Evolutionary conservation across 2,113 vertebrate species (phyloP).

Genomic region (Cinclus mexicanus): DNA sequence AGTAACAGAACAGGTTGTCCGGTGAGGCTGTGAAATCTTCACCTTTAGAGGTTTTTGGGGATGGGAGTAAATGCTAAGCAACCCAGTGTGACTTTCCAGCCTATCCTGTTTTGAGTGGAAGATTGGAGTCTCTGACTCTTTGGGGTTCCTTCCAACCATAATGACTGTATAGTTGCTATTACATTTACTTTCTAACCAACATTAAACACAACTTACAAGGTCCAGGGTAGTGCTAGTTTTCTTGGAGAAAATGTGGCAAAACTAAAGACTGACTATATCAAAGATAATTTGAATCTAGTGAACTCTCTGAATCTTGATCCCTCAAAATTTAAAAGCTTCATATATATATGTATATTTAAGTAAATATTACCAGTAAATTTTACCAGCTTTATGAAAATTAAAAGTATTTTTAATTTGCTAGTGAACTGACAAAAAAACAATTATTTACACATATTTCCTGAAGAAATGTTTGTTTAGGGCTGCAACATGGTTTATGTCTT

Average conservation of each 20-base stretch:
- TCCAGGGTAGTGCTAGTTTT: not conserved
- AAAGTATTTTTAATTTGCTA: not conserved
- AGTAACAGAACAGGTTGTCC: not conserved
- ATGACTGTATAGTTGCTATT: not conserved
- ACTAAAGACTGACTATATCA: not conserved
- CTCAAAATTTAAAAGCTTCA: not conserved
- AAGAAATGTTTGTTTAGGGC: not conserved
- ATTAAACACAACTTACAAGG: slow-evolving; percentile 27
- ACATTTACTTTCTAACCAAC: not conserved
- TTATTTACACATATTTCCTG: not conserved
- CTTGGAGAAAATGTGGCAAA: not conserved
- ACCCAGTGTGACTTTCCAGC: not conserved
- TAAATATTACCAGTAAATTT: not conserved
- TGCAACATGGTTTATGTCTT: not conserved
- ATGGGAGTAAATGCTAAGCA: not conserved
- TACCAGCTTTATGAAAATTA: not conserved
- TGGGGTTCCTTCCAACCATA: not conserved
- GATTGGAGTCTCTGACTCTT: not conserved
- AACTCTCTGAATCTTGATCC: not conserved
- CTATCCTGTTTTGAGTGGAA: not conserved
- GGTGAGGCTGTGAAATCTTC: not conserved
- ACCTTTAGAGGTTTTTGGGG: not conserved
- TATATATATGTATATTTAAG: too few species aligned
- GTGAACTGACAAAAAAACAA: not conserved
- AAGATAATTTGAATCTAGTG: not conserved